A percentile compares a stretch with the other conserved stretches of the same genome.
phyloP scores from a whole-genome alignment of 2,888 invertebrate genomes.

The Campoletis raptor region DNA sequence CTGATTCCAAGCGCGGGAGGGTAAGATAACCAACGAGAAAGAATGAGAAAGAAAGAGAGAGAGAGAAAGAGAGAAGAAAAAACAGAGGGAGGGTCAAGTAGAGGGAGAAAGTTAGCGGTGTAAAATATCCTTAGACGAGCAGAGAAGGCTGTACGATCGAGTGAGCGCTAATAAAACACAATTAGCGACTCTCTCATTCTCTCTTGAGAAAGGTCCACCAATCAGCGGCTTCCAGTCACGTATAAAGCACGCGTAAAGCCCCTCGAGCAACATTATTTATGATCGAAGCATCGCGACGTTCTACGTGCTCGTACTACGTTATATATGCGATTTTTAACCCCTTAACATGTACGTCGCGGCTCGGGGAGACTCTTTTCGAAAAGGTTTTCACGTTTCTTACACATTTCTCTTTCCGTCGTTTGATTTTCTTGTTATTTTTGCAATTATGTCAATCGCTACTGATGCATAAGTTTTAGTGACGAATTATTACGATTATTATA shows the following conservation, averaged over 20 bases:
- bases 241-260: slow-evolving; percentile 77
- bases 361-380: background rate
- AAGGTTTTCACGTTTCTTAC: background rate
- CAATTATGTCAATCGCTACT: no score
- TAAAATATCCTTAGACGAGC: slow-evolving; percentile 48
- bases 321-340: slow-evolving; percentile 11
- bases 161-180: slow-evolving; percentile 83
- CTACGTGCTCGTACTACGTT: slow-evolving; percentile 50
- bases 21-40: slow-evolving; percentile 25
- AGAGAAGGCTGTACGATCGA: slow-evolving; percentile 58
- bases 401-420: background rate
- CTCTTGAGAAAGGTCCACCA: slow-evolving; percentile 72
- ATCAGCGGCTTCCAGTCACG: slow-evolving; percentile 78
- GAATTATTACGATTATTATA: no score
- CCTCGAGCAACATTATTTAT: slow-evolving; percentile 79
- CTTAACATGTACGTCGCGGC: background rate
- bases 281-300: slow-evolving; percentile 74
- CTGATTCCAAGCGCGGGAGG: slow-evolving; percentile 21
- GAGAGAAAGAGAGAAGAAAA: slow-evolving; percentile 8
- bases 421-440: background rate
- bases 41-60: background rate
- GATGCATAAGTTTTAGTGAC: no score
- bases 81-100: background rate
- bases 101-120: slow-evolving; percentile 30
- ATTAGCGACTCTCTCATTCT: slow-evolving; percentile 76